phyloP scores from a whole-genome alignment of 92 coral and sea anemone genomes.

The Umimayanthus chanpuru region DNA sequence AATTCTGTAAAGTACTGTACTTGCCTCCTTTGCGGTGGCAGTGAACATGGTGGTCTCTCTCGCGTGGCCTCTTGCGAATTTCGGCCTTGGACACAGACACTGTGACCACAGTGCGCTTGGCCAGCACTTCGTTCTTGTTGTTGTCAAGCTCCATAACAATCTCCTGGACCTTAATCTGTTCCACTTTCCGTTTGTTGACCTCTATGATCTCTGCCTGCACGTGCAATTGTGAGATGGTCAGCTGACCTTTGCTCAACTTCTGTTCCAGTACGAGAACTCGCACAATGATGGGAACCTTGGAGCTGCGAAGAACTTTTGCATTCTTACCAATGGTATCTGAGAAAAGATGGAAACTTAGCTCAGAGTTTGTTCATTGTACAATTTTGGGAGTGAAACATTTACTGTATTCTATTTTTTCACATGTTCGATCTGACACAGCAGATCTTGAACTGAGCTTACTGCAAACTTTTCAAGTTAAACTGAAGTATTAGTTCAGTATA shows the following conservation, averaged over 20 bases:
- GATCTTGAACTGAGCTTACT: no score
- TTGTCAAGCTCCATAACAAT: conserved; percentile 76
- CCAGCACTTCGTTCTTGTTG: conserved; percentile 69
- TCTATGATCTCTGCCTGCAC: conserved; percentile 74
- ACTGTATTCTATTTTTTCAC: no score
- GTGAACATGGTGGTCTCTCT: conserved; percentile 58
- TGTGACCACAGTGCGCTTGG: conserved; percentile 59
- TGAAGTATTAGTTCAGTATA: no score
- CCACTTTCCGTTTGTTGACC: conserved; percentile 66
- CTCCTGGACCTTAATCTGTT: conserved; percentile 76
- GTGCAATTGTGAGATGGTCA: conserved; percentile 41
- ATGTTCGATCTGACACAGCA: no score
- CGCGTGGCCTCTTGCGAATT: conserved; percentile 45
- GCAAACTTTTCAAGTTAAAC: no score
- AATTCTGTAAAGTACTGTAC: no score
- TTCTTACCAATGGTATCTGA: conserved; percentile 73
- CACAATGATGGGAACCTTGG: conserved; percentile 63
- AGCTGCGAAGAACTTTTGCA: conserved; percentile 56
- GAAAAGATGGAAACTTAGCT: not conserved
- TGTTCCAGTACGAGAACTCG: conserved; percentile 74
- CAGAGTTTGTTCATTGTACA: no score
- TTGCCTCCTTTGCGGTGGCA: not conserved
- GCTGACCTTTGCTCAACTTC: conserved; percentile 10
- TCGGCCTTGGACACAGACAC: conserved; percentile 64
- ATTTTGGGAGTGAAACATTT: no score